Percentiles rank a stretch among this genome's conserved stretches.
Conservation (phyloP, 2,888 invertebrate genomes). For the Callimorpha dominula region DNA sequence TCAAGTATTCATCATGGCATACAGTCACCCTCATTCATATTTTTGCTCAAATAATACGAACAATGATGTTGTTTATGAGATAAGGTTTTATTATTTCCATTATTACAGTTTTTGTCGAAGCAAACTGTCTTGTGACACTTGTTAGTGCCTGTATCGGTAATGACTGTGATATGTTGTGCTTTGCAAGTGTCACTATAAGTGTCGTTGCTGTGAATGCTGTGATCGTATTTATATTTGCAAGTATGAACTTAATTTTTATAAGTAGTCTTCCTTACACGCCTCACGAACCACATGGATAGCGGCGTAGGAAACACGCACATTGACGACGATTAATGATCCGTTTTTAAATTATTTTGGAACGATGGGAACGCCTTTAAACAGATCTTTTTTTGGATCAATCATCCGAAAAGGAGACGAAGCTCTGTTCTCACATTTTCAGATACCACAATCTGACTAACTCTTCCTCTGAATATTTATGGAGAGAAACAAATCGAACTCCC, state of each 20-base stretch:
- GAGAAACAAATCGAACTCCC: too few relatives aligned
- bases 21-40: not conserved
- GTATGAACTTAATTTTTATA: not conserved
- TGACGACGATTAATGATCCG: too few relatives aligned
- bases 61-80: not conserved
- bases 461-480: too few relatives aligned
- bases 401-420: too few relatives aligned
- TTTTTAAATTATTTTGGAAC: too few relatives aligned
- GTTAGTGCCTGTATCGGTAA: not conserved
- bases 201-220: not conserved
- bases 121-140: not conserved
- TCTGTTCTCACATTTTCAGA: too few relatives aligned
- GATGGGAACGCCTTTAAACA: too few relatives aligned
- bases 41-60: not conserved
- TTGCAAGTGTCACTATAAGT: not conserved
- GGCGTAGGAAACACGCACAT: too few relatives aligned
- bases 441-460: too few relatives aligned
- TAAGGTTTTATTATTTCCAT: not conserved
- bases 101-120: constrained; percentile 2
- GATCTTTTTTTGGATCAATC: too few relatives aligned
- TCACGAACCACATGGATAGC: not conserved
- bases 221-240: constrained; percentile 4
- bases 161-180: constrained; percentile 1
- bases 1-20: not conserved
- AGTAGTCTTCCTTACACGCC: not conserved